Evolutionary conservation across 2,113 vertebrate species (phyloP), one percentile per base, ranked within the genome.

Genomic region (Cranoglanis bouderius): DNA sequence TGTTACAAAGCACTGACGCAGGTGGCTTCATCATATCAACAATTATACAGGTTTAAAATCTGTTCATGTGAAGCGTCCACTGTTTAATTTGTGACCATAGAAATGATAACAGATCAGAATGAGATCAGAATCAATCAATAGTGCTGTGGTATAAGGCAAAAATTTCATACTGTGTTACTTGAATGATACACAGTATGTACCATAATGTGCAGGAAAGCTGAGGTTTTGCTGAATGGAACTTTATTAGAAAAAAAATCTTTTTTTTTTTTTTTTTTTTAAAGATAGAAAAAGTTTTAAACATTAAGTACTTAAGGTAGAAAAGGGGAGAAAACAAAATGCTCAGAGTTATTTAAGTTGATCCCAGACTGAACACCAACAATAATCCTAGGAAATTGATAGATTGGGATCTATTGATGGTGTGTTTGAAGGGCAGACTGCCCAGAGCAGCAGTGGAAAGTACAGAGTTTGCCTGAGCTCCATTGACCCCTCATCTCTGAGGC

Each of bases 371-470:
- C n/a, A n/a, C n/a, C n/a, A n/a, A n/a, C 9, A 26, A 40, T 57
- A 70, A 88, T 70, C 8, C 49, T 55, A 40, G 6, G 67, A 43
- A 38, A 84, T 46, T 26, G 80, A 80, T 77, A 75, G n/a, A 67
- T 65, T 57, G 63, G 55, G 59, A 87, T 85, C 3, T 40, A 88
- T 87, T 85, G 40, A 87, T 89, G 70, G 35, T 67, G 59, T 21
- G 75, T 74, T 81, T 77, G 57, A 90, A 88, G 49, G 65, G 38
- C 82, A 88, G 77, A 85, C 10, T 8, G 88, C 51, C 74, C 82
- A 82, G 57, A 74, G 88, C 67, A 83, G 8, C 70, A 92, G 84
- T 87, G 91, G 89, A 89, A 90, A 89, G 70, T 72, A 89, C 88
- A 70, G 35, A 40, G 77, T 49, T 35, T 32, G 57, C 80, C 82